Evolutionary conservation across 2,113 vertebrate species (phyloP), one percentile per base, ranked within the genome.

Genomic region (Egretta garzetta): DNA sequence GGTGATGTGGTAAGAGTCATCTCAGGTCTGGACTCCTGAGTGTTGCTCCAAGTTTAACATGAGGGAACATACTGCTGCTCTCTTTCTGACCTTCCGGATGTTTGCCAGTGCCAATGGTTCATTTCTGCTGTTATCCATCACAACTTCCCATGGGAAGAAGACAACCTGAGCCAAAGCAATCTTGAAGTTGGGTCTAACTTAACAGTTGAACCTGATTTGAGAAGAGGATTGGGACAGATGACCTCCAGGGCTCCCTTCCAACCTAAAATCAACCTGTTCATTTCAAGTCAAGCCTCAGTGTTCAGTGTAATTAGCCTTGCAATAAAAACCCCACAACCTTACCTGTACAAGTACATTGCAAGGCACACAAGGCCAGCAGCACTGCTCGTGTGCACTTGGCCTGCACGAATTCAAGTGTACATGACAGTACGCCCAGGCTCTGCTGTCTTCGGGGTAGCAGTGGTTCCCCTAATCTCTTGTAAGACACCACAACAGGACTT

Each of bases 141-240:
- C 28, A 56, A n/a, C 24, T 33, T 19, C 58, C 43, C 1, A 0
- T 26, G 23, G 41, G 14, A 43, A 43, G 41, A 15, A 43, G 14
- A 43, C 41, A 60, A 30, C 23, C 35, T 45, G 52, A 53, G 66
- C 66, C 4, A 2, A 59, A 84, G 56, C 28, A 47, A 15, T n/a
- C 21, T 74, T 21, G 30, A 83, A 47, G 73, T 14, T 80, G 60
- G 8, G 17, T 62, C 49, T 73, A 30, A 43, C 19, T 27, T 17
- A 68, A 43, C 10, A n/a, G 53, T 30, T 83, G 88, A 55, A 63
- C 62, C 67, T 41, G 24, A 41, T 58, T 56, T 9, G 43, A 41
- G 88, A 49, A 91, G 59, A 32, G 8, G 21, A 28, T 41, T 27
- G 60, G n/a, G 41, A 39, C 5, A 3, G 39, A 14, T 91, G 23